Percentiles rank a stretch among this genome's conserved stretches.
These are phyloP conservation scores for Hemistola chrysoprasaria DNA, from an alignment of 2,888 invertebrate species.

Conservation along the genomic window DNA sequence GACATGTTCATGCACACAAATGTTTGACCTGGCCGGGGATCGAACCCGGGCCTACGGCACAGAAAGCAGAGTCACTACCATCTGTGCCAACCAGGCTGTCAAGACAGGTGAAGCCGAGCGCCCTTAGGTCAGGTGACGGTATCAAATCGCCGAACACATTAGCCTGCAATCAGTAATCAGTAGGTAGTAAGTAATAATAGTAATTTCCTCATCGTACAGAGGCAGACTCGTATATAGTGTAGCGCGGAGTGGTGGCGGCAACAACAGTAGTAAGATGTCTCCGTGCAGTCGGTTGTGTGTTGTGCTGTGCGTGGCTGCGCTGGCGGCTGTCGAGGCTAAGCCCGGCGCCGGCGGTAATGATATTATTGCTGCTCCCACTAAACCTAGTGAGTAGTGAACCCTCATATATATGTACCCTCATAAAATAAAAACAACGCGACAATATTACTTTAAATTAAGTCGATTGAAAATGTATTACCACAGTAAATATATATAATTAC, in stretches of 20 bases:
- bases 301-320: slow-evolving; percentile 39
- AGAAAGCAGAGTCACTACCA: too few relatives aligned
- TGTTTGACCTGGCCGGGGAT: too few relatives aligned
- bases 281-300: slow-evolving; percentile 38
- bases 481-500: too few relatives aligned
- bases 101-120: too few relatives aligned
- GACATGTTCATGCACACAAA: too few relatives aligned
- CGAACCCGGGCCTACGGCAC: too few relatives aligned
- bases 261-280: slow-evolving; percentile 31
- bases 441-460: too few relatives aligned
- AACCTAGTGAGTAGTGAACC: slow-evolving; percentile 25
- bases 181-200: too few relatives aligned
- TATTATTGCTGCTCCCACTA: slow-evolving; percentile 16
- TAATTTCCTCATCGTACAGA: slow-evolving; percentile 8
- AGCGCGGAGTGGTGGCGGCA: slow-evolving; percentile 12
- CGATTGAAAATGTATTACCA: too few relatives aligned
- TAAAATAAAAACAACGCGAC: too few relatives aligned
- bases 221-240: slow-evolving; percentile 39
- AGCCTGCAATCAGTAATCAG: slow-evolving; percentile 8
- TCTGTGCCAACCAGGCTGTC: too few relatives aligned
- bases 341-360: slow-evolving; percentile 38
- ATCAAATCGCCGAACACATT: slow-evolving; percentile 8
- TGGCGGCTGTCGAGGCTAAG: slow-evolving; percentile 25
- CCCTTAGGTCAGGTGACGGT: slow-evolving; percentile 1
- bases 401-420: too few relatives aligned